A percentile compares a stretch with the other conserved stretches of the same genome.
Evolutionary conservation across 2,888 invertebrate genomes (phyloP).

Genomic region (Tortricodes alternella): DNA sequence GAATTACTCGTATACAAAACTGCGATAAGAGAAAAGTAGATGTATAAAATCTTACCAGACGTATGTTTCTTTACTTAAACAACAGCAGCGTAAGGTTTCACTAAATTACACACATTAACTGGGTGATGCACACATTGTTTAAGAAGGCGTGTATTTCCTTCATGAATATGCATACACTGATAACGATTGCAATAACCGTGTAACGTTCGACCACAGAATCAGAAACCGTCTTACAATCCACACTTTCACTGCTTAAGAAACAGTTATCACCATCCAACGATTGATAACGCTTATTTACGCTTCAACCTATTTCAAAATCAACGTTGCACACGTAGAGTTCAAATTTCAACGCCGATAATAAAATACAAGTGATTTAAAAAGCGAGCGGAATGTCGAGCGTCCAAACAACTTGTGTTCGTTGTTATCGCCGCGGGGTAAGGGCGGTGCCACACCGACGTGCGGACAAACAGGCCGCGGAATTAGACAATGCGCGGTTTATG

Average conservation of each 20-base stretch:
- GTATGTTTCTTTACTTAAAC: no score
- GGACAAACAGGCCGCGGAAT: slow-evolving; percentile 5
- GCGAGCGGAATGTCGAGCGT: slow-evolving; percentile 37
- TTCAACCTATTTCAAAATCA: neutral
- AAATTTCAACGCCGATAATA: slow-evolving; percentile 2
- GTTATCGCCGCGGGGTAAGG: slow-evolving; percentile 66
- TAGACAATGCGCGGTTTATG: slow-evolving; percentile 19
- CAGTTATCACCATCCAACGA: neutral
- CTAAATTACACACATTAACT: slow-evolving; percentile 16
- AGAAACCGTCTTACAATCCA: neutral
- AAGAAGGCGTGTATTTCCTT: slow-evolving; percentile 52
- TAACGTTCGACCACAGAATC: neutral
- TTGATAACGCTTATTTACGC: neutral
- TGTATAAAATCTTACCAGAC: slow-evolving; percentile 1
- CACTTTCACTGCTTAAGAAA: slow-evolving; percentile 27
- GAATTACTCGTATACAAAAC: no score
- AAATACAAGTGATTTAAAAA: slow-evolving; percentile 21
- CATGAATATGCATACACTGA: slow-evolving; percentile 46
- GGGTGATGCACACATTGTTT: neutral
- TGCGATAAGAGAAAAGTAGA: no score
- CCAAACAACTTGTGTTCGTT: slow-evolving; percentile 61
- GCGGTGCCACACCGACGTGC: slow-evolving; percentile 9
- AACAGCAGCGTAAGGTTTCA: slow-evolving; percentile 15
- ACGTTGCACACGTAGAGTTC: slow-evolving; percentile 2
- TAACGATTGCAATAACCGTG: slow-evolving; percentile 45